Base-by-base conservation (phyloP, 1,140 invertebrate species). In the Eurytemora carolleeae region DNA sequence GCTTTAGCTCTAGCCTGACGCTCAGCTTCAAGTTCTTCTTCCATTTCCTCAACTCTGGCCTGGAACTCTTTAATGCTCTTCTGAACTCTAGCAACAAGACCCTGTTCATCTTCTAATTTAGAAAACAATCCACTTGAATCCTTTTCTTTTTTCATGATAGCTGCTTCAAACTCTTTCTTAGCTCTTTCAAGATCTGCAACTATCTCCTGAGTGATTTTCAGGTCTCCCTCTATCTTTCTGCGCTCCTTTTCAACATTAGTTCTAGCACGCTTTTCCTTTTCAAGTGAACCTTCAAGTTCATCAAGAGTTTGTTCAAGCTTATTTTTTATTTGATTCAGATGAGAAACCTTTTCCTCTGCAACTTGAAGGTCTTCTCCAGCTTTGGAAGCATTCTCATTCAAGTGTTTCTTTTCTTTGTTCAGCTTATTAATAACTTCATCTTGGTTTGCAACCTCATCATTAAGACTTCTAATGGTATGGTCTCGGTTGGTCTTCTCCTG, bases 211-310 rank as follows among this genome's bases (percentile, higher is more conserved):
- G 76, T 97, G 92, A 73, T 97, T 89, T 78, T 96, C 94, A 70
- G 88, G 80, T 76, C 66, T 23, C 98, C 95, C 74, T 98, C 95
- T 67, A 99, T 80, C 75, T 98, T 94, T 70, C 94, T 86, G 69
- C 93, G 85, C 54, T 98, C 82, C 75, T 98, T 98, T 79, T 89
- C 85, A 64, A 99, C 81, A 76, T 98, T 95, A 69, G 90, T 88
- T 75, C 98, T 94, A 67, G 94, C 86, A 77, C 98, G 97, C 82
- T 98, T 98, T 83, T 98, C 98, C 68, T 98, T 82, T 75, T 99
- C 95, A 74, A 97, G 66, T 53, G 87, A 92, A 71, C 97, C 93
- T 76, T 98, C 92, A 66, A 98, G 79, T 76, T 97, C 93, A 72
- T 97, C 93, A 61, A 98, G 81, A 67, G 92, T 96, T 72, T 94